Conservation (phyloP, 2,888 invertebrate genomes). For the Aspidapion aeneum region DNA sequence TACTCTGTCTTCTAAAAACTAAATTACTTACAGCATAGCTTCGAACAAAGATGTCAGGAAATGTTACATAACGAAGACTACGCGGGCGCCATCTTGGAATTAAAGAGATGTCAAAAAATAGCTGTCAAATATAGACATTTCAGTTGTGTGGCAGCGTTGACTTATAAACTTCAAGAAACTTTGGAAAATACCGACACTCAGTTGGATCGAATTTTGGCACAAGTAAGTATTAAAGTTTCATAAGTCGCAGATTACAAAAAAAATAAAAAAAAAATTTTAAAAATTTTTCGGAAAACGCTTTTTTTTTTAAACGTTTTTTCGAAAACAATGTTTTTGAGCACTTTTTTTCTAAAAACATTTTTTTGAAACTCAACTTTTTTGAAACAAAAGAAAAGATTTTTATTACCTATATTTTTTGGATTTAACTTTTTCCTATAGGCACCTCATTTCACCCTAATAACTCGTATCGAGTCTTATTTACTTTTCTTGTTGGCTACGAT, state of each 20-base stretch:
- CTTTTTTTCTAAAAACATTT: too few relatives aligned
- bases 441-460: too few relatives aligned
- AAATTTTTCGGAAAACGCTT: too few relatives aligned
- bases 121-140: conserved; percentile 84
- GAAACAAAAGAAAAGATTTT: too few relatives aligned
- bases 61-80: conserved; percentile 82
- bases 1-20: not conserved
- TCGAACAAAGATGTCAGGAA: conserved; percentile 80
- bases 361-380: too few relatives aligned
- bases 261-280: too few relatives aligned
- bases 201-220: conserved; percentile 80
- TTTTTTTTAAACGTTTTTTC: not conserved
- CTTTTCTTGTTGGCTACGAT: too few relatives aligned
- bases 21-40: conserved; percentile 67
- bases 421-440: too few relatives aligned
- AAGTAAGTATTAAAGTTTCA: too few relatives aligned
- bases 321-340: not conserved
- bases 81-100: conserved; percentile 84
- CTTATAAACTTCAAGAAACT: conserved; percentile 85
- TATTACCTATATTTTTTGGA: too few relatives aligned
- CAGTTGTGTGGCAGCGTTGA: conserved; percentile 85
- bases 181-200: conserved; percentile 89
- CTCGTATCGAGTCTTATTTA: too few relatives aligned
- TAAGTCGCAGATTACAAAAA: too few relatives aligned
- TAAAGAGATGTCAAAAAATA: conserved; percentile 83